Evolutionary conservation across 1,140 invertebrate genomes (phyloP), one percentile per base, ranked within the genome.

Genomic region (Drosophila dunni): DNA sequence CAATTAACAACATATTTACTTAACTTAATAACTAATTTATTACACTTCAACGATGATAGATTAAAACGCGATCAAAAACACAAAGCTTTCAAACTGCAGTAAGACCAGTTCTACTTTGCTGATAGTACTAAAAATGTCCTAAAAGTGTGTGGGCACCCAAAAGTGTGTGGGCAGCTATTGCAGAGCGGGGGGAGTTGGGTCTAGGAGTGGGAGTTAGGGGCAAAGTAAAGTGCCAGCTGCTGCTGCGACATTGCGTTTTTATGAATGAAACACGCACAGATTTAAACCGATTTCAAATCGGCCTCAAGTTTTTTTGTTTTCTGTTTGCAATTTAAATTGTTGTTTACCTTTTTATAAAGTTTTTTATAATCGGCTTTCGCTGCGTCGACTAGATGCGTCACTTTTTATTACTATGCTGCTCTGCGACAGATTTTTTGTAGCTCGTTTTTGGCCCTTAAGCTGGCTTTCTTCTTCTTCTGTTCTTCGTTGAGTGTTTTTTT

Each of bases 261-360:
- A 84, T 84, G 81, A 84, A 84, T 84, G 81, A 78, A 83, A 40
- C 38, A 53, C 13, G 7, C 13, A 15, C n/a, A 53, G 15, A 40
- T 11, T 29, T 29, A 29, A 29, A 29, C 24, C 24, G n/a, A 7
- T 34, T 51, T 33, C 1, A 51, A 38, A 10, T 38, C 33, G 8
- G 10, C 36, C 9, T 54, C 7, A 15, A 38, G 0, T 54, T 54
- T 17, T 7, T 29, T 29, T 4, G 3, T 29, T 29, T 29, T 29
- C 2, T 29, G 3, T 29, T 29, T 6, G 45, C 13, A 46, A 46
- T n/a, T 13, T 13, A 62, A 50, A 34, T 51, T 51, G 33, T 63
- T 63, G 48, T 63, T 63, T 63, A 63, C 61, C 61, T 63, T 63
- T 56, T 42, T 62, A 40, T 40, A 29, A 29, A 6, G 3, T 29